Evolutionary conservation across 2,113 vertebrate genomes (phyloP).

Genomic region (Cyanocitta stelleri): DNA sequence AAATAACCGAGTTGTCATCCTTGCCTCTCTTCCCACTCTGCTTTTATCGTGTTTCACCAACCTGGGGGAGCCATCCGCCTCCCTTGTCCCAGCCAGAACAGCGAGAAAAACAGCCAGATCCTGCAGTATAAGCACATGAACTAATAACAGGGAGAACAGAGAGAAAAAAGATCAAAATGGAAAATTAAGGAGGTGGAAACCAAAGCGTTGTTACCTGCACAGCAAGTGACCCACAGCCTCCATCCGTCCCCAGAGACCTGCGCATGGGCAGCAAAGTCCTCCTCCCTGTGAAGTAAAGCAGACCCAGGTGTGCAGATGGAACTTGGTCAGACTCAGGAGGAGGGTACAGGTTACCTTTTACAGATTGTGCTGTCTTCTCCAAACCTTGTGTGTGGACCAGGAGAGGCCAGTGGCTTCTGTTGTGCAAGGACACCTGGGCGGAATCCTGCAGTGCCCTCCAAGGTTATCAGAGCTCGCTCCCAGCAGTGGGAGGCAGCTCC

Average conservation of each 20-base stretch:
- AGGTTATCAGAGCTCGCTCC: background rate
- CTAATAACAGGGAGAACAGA: background rate
- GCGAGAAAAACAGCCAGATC: background rate
- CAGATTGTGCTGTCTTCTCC: background rate
- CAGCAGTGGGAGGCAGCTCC: background rate
- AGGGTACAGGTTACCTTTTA: background rate
- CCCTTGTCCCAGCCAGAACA: background rate
- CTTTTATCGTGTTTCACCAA: background rate
- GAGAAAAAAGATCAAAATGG: background rate
- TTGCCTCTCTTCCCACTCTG: background rate
- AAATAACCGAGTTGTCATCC: background rate
- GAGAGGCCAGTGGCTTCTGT: background rate
- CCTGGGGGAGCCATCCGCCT: slow-evolving; percentile 3
- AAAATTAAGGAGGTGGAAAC: background rate
- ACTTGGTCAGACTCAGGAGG: background rate
- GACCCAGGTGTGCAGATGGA: background rate
- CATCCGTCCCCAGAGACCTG: slow-evolving; percentile 11
- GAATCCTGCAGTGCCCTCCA: background rate
- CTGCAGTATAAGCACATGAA: background rate
- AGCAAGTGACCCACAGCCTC: background rate
- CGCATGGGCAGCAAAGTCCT: background rate
- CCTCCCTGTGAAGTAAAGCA: background rate
- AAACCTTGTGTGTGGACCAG: background rate
- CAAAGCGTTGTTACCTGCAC: slow-evolving; percentile 29
- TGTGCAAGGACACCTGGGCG: background rate